Conservation (phyloP, 2,113 vertebrate genomes). For the Heteronetta atricapilla region DNA sequence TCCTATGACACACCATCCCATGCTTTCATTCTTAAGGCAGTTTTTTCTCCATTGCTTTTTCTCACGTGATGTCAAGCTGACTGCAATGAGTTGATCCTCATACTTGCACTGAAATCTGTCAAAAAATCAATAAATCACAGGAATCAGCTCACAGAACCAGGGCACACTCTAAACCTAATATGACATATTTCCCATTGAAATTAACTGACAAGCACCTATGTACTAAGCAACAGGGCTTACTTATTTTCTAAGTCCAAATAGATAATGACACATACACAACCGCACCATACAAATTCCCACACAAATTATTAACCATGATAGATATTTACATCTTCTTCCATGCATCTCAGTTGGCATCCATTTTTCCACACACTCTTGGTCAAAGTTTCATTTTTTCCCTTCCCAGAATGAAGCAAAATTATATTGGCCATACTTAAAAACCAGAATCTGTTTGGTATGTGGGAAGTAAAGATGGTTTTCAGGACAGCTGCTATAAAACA, state of each 20-base stretch:
- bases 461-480: not conserved
- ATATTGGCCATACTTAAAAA: not conserved
- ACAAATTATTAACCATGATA: not conserved
- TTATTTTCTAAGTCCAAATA: not conserved
- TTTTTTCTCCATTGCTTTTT: not conserved
- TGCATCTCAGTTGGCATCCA: not conserved
- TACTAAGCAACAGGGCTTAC: not conserved
- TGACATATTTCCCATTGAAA: not conserved
- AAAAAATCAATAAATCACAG: not conserved
- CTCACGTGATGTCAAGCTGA: not conserved
- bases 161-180: not conserved
- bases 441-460: not conserved
- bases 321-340: not conserved
- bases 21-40: not conserved
- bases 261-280: not conserved
- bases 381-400: not conserved
- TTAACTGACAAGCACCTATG: not conserved
- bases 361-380: not conserved
- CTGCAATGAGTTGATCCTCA: not conserved
- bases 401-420: not conserved
- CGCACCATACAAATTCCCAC: not conserved
- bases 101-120: not conserved
- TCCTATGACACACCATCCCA: not conserved
- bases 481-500: not conserved
- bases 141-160: not conserved